These are phyloP conservation scores for Platysternon megacephalum DNA, from an alignment of 2,113 vertebrate genomes.

Conservation along the genomic window DNA sequence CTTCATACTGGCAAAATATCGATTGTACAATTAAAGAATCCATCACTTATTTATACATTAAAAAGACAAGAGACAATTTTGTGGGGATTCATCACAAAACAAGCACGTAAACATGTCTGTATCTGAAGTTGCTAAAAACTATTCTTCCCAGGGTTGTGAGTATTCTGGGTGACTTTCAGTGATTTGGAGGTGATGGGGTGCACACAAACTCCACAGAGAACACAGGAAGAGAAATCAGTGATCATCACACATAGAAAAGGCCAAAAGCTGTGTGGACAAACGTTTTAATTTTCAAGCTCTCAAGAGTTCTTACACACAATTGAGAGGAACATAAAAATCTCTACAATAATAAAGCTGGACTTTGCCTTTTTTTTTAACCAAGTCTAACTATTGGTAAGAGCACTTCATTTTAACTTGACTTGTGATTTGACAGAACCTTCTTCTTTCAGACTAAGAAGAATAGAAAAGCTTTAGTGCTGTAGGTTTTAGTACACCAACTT, in stretches of 20 bases:
- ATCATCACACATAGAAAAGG: neutral
- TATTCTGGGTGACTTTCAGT: neutral
- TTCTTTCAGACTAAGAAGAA: neutral
- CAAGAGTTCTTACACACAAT: neutral
- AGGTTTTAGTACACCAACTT: neutral
- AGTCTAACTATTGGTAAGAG: neutral
- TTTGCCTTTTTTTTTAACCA: neutral
- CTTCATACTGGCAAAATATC: neutral
- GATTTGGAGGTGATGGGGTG: neutral
- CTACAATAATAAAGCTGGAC: neutral
- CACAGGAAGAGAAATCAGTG: fast-evolving
- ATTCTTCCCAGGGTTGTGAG: neutral
- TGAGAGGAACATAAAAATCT: neutral
- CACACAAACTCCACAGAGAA: neutral
- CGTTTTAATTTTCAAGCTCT: neutral
- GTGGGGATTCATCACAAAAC: neutral
- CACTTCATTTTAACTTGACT: neutral
- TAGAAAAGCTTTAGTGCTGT: neutral
- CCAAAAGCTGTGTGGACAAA: neutral
- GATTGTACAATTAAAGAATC: neutral
- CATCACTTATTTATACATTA: neutral
- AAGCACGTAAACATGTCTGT: neutral
- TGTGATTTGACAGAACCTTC: neutral
- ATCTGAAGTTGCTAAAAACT: neutral
- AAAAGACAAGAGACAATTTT: neutral